phyloP scores from a whole-genome alignment of 2,888 invertebrate genomes.

The Drosophila nigricruria region DNA sequence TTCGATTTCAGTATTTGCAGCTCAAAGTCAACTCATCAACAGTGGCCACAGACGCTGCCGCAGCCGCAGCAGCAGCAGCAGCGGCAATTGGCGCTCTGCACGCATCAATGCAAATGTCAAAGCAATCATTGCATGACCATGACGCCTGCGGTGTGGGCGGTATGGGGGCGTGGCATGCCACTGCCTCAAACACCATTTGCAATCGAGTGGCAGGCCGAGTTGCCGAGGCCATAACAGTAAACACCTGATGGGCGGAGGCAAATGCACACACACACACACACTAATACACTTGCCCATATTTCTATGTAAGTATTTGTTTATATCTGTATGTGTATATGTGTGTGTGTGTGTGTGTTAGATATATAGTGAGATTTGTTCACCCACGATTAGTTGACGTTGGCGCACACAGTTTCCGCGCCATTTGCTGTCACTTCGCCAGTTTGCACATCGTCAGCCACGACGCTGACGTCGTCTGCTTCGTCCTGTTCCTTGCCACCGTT shows the following conservation, averaged over 20 bases:
- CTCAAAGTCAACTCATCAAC: constrained; percentile 32
- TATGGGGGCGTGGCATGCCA: neutral
- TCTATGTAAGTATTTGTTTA: constrained; percentile 11
- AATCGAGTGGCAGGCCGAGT: constrained; percentile 43
- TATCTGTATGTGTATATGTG: constrained; percentile 13
- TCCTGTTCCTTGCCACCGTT: neutral
- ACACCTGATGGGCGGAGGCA: constrained; percentile 42
- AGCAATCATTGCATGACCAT: constrained; percentile 59
- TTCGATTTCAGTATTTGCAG: constrained; percentile 28
- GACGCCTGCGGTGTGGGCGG: constrained; percentile 10
- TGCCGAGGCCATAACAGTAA: constrained; percentile 28
- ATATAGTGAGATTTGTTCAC: constrained; percentile 72
- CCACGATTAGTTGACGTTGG: constrained; percentile 79
- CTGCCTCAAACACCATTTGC: constrained; percentile 43
- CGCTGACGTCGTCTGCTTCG: constrained; percentile 40
- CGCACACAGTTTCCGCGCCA: constrained; percentile 82
- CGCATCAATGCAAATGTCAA: constrained; percentile 68
- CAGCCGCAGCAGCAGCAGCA: neutral
- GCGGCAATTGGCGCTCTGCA: constrained; percentile 22
- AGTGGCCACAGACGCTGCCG: constrained; percentile 7
- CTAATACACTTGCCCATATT: constrained; percentile 11
- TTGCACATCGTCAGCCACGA: constrained; percentile 81
- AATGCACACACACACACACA: constrained; percentile 18
- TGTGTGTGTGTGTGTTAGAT: constrained; percentile 19
- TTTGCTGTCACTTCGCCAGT: constrained; percentile 83